phyloP scores from a whole-genome alignment of 2,797 vertebrate species.

The Peromyscus attwateri region DNA sequence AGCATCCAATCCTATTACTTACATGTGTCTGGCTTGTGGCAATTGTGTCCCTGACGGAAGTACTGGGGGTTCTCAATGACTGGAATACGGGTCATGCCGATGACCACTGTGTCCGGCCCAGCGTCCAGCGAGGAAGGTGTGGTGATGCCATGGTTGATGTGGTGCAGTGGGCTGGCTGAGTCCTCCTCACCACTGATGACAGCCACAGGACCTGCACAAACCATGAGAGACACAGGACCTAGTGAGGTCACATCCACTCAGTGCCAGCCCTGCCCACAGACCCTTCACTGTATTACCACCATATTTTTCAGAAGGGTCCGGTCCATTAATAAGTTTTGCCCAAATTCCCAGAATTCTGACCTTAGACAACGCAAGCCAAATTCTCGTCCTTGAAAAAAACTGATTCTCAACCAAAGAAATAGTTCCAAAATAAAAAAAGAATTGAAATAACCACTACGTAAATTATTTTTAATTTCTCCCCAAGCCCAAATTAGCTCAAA shows the following conservation, averaged over 20 bases:
- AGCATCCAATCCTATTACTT: slow-evolving; percentile 85
- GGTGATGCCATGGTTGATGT: slow-evolving; percentile 98
- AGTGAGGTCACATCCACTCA: not conserved
- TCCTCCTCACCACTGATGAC: slow-evolving; percentile 99
- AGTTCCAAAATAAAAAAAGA: not conserved
- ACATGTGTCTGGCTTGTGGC: slow-evolving; percentile 98
- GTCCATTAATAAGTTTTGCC: not conserved
- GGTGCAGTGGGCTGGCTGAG: slow-evolving; percentile 98
- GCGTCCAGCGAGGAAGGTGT: slow-evolving; percentile 96
- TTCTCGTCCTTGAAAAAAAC: not conserved
- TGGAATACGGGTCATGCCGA: slow-evolving; percentile 98
- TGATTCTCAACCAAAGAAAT: not conserved
- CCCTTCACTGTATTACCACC: fast-evolving
- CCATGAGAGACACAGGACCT: not conserved
- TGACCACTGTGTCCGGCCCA: slow-evolving; percentile 96
- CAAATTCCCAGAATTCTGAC: not conserved
- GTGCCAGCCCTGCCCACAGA: not conserved
- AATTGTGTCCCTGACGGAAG: slow-evolving; percentile 98
- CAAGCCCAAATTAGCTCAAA: slow-evolving; percentile 22
- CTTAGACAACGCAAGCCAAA: not conserved
- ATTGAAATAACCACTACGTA: not conserved
- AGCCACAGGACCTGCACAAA: slow-evolving; percentile 94
- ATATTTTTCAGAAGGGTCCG: not conserved
- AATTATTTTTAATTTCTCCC: not conserved
- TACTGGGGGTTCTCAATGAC: slow-evolving; percentile 99